phyloP scores from a whole-genome alignment of 2,888 invertebrate genomes.

The Brachycybe producta region DNA sequence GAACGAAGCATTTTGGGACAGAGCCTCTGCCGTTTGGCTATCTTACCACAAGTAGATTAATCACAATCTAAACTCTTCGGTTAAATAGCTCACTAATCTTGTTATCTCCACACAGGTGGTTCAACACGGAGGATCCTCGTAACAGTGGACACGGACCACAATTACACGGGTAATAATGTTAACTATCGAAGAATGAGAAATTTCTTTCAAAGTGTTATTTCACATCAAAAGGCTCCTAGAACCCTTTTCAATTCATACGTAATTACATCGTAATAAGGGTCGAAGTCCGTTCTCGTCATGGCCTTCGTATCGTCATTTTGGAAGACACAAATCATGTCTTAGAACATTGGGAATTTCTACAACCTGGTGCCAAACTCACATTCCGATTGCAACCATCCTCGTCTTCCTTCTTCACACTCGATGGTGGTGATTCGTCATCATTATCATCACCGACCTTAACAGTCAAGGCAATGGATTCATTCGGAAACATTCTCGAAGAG shows the following conservation, averaged over 20 bases:
- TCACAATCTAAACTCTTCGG: not conserved
- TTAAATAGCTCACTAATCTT: too few relatives aligned
- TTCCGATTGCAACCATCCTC: too few relatives aligned
- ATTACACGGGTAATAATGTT: conserved; percentile 5
- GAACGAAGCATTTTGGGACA: not conserved
- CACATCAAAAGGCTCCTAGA: too few relatives aligned
- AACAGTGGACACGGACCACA: conserved; percentile 7
- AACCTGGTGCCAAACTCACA: not conserved
- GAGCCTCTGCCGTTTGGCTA: conserved; percentile 5
- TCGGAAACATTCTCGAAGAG: not conserved
- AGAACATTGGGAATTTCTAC: conserved; percentile 5
- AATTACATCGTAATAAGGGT: too few relatives aligned
- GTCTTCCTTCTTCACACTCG: not conserved
- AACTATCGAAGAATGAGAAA: not conserved
- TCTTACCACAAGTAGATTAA: conserved; percentile 3
- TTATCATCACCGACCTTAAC: not conserved
- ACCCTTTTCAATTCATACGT: too few relatives aligned
- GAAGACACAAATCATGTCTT: not conserved
- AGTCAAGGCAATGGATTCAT: not conserved
- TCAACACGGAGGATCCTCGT: not conserved
- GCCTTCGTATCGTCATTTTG: conserved; percentile 10
- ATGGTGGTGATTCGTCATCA: not conserved
- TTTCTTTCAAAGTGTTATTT: not conserved
- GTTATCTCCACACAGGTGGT: conserved; percentile 5
- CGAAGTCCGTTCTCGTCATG: not conserved